phyloP scores from a whole-genome alignment of 2,797 vertebrate genomes.

The Galagoides demidoff region DNA sequence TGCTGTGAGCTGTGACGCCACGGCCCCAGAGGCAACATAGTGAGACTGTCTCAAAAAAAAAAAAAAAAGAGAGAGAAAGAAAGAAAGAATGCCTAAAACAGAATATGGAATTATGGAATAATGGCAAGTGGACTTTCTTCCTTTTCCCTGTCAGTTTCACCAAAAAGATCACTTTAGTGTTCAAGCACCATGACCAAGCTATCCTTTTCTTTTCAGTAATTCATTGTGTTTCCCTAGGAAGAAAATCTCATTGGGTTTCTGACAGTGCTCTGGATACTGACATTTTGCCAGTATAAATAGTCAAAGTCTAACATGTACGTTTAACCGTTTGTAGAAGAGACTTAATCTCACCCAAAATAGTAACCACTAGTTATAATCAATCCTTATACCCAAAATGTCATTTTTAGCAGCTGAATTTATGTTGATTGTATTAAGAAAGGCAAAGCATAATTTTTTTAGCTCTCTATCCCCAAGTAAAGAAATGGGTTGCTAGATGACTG shows the following conservation, averaged over 20 bases:
- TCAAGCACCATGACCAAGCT: not conserved
- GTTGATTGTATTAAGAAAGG: not conserved
- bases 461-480: not conserved
- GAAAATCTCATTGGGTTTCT: slow-evolving; percentile 58
- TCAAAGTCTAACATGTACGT: slow-evolving; percentile 40
- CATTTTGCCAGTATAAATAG: slow-evolving; percentile 53
- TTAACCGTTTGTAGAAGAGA: slow-evolving; percentile 47
- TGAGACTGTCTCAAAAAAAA: too few relatives aligned
- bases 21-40: too few relatives aligned
- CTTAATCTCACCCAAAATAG: slow-evolving; percentile 54
- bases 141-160: not conserved
- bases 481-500: not conserved
- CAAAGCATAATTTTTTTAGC: not conserved
- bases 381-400: slow-evolving; percentile 28
- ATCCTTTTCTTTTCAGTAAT: slow-evolving; percentile 39
- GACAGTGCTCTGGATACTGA: slow-evolving; percentile 52
- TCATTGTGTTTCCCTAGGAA: slow-evolving; percentile 22
- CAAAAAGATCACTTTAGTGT: slow-evolving; percentile 45
- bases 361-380: slow-evolving; percentile 52
- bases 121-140: not conserved
- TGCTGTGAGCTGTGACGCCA: too few relatives aligned
- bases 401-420: slow-evolving; percentile 37
- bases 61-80: too few relatives aligned
- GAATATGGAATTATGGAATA: slow-evolving; percentile 30
- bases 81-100: slow-evolving; percentile 44